Conservation (phyloP, 2,888 invertebrate genomes). For the Oscheius sp. region DNA sequence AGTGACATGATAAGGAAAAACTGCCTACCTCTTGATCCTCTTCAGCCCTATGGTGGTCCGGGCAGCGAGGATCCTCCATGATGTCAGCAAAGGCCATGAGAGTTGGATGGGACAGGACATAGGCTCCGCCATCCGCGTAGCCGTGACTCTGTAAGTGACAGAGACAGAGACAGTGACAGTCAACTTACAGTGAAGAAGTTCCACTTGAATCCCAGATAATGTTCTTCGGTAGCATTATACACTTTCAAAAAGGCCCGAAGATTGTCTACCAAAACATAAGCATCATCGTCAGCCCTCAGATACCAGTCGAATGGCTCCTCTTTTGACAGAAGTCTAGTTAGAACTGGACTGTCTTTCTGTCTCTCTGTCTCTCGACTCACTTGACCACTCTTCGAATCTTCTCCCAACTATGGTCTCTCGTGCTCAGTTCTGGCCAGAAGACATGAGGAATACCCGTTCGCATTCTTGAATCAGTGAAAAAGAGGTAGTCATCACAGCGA, state of each 20-base stretch:
- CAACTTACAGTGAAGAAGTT: constrained; percentile 58
- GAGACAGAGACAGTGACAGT: background rate
- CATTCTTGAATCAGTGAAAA: constrained; percentile 65
- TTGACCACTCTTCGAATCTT: constrained; percentile 62
- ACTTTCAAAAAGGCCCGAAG: constrained; percentile 52
- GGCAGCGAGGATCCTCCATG: constrained; percentile 60
- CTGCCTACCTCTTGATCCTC: constrained; percentile 65
- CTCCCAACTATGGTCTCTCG: constrained; percentile 67
- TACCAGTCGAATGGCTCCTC: constrained; percentile 60
- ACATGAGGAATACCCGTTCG: constrained; percentile 57
- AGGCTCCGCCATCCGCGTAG: constrained; percentile 63
- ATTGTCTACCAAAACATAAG: constrained; percentile 64
- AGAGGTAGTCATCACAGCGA: constrained; percentile 61
- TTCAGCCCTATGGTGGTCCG: constrained; percentile 66
- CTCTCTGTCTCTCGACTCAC: constrained; percentile 37
- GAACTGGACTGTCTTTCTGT: background rate
- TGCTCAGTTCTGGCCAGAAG: constrained; percentile 53
- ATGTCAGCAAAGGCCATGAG: constrained; percentile 53
- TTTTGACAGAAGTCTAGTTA: background rate
- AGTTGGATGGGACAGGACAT: constrained; percentile 53
- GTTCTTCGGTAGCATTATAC: constrained; percentile 49
- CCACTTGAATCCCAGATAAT: constrained; percentile 64
- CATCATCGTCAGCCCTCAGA: constrained; percentile 66
- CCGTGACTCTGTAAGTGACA: constrained; percentile 40
- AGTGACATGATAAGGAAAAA: background rate